phyloP scores from a whole-genome alignment of 2,797 vertebrate species.

The Dryobates pubescens region DNA sequence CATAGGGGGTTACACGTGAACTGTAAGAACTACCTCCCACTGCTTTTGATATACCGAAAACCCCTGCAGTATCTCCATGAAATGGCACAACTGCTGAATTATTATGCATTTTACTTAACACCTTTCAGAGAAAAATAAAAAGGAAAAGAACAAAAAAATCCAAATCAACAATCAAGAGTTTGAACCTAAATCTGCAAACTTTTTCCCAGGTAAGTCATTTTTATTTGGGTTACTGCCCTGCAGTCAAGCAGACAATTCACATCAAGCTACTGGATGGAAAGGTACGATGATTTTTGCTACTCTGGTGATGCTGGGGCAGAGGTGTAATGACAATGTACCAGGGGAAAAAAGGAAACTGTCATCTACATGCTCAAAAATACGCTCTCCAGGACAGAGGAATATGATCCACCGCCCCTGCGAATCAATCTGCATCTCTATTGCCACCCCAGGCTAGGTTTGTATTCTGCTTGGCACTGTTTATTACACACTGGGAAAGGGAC shows the following conservation, averaged over 20 bases:
- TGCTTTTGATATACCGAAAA: not conserved
- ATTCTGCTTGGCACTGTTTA: not conserved
- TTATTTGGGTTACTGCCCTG: not conserved
- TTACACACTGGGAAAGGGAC: not conserved
- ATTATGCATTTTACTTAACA: not conserved
- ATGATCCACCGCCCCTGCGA: not conserved
- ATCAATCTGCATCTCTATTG: not conserved
- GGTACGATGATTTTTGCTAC: not conserved
- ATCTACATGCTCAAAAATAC: not conserved
- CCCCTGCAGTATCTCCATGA: rapidly evolving
- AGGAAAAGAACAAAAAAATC: not conserved
- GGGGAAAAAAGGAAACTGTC: not conserved
- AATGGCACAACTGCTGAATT: not conserved
- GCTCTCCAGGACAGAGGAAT: not conserved
- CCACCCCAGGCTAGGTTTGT: not conserved
- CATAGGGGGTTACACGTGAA: not conserved
- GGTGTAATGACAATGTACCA: not conserved
- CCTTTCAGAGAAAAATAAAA: not conserved
- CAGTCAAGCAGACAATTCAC: not conserved
- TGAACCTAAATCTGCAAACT: not conserved
- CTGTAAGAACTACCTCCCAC: not conserved
- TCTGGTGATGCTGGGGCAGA: not conserved
- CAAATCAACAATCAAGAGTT: not conserved
- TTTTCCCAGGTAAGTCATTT: not conserved
- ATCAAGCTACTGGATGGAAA: not conserved